Evolutionary conservation across 64 coral and sea anemone genomes (phyloP), one percentile per base, ranked within the genome.

Genomic region (Astreopora myriophthalma): DNA sequence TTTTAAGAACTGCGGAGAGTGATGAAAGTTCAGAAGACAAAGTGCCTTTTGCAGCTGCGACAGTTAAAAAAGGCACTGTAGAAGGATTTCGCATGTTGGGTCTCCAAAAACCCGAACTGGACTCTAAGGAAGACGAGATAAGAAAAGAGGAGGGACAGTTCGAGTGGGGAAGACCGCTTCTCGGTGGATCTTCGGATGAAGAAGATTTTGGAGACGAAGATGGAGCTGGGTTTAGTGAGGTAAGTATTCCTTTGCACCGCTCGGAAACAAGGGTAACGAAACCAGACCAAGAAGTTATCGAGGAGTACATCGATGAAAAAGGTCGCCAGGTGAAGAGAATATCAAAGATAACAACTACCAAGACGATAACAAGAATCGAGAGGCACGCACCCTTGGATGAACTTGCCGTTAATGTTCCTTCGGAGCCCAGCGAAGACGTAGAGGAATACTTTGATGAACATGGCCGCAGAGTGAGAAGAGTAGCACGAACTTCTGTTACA

Each of bases 381-480:
- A 48, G 85, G 34, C 65, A 62, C 24, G 5, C 57, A 11, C 31
- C 34, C 5, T 8, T 69, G 34, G 24, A 8, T 27, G 27, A 88
- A 51, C 37, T 94, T 10, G 75, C 75, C 28, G 74, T 88, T 61
- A 90, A 83, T 40, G 65, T 96, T 29, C 93, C 90, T 27, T 26
- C 49, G 62, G 93, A 95, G 39, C 40, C 86, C n/a, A 74, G 66
- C 44, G 93, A 98, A 63, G 79, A 96, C 55, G 44, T 92, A 5
- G 69, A 95, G 37, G 96, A 98, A 57, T 98, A 92, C 49, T 69
- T 80, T 58, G 96, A 98, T 76, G 96, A 95, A 39, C 79, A 92
- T 25, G 96, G 96, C 42, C 96, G 89, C 6, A 88, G 74, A 70
- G 90, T 98, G 22, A 91, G 81, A 71, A 89, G 93, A 79, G 48